Conservation (phyloP, 2,113 vertebrate species). For the Cairina moschata region DNA sequence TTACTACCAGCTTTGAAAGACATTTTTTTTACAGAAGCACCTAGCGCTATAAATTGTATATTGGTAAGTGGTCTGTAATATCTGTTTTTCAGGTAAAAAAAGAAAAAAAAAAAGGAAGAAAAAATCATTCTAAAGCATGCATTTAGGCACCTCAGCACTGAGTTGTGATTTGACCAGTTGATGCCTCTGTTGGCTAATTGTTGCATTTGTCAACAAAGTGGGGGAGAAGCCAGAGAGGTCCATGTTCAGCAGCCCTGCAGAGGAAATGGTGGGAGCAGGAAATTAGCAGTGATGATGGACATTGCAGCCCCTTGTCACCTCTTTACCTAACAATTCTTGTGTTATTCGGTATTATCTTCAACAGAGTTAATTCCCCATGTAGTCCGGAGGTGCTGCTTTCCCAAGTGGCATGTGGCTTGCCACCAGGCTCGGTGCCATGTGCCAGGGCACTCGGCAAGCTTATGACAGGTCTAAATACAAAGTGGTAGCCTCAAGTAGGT, state of each 20-base stretch:
- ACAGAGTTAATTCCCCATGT: background rate
- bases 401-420: background rate
- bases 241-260: background rate
- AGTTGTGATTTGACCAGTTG: background rate
- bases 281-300: background rate
- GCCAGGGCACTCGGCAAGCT: background rate
- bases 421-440: background rate
- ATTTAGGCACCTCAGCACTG: background rate
- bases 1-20: background rate
- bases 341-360: background rate
- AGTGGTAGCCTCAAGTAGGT: background rate
- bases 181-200: background rate
- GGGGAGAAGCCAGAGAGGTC: background rate
- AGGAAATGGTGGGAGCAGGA: background rate
- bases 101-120: background rate
- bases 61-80: background rate
- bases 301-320: background rate
- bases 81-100: background rate
- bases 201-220: background rate
- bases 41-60: background rate
- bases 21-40: background rate
- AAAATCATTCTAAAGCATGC: background rate
- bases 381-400: rapidly evolving
- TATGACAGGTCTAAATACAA: background rate
- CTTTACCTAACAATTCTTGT: background rate